These are phyloP conservation scores for Andrena minutula DNA, from an alignment of 2,888 invertebrate genomes.

Conservation along the genomic window DNA sequence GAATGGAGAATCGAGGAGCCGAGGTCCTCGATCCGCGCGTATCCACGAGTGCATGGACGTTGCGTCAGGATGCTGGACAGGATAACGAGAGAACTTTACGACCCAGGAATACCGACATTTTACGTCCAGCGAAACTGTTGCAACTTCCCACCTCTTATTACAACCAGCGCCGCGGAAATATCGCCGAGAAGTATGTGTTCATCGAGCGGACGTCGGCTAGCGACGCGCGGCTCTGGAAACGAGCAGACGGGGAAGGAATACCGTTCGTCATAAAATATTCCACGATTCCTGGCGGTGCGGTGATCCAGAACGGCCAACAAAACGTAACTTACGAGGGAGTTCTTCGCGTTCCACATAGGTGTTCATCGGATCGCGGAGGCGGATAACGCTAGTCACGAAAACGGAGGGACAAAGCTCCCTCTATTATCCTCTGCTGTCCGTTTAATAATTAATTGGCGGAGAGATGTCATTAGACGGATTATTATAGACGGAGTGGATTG, in stretches of 20 bases:
- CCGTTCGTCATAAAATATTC: slow-evolving; percentile 37
- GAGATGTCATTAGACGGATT: too few species aligned
- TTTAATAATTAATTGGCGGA: too few species aligned
- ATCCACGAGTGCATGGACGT: slow-evolving; percentile 31
- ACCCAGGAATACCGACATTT: slow-evolving; percentile 19
- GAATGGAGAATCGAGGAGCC: slow-evolving; percentile 68
- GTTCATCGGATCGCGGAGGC: too few species aligned
- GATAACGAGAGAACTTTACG: slow-evolving; percentile 53
- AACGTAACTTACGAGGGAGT: neutral
- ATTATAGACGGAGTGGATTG: too few species aligned
- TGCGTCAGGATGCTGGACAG: slow-evolving; percentile 39
- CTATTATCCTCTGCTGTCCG: too few species aligned
- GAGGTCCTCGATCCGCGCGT: slow-evolving; percentile 20
- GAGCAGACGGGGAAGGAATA: neutral
- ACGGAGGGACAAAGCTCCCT: too few species aligned
- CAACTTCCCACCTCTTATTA: slow-evolving; percentile 31
- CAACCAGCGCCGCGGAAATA: slow-evolving; percentile 31
- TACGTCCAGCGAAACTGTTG: slow-evolving; percentile 26
- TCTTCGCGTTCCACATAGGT: neutral
- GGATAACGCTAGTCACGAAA: too few species aligned
- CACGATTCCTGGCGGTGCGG: neutral
- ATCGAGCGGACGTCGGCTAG: neutral
- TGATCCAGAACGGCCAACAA: neutral
- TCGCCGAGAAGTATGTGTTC: slow-evolving; percentile 8
- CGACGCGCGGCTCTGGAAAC: slow-evolving; percentile 7